A percentile compares a stretch with the other conserved stretches of the same genome.
Evolutionary conservation across 1,140 invertebrate species (phyloP).

Genomic region (Drosophila elegans): DNA sequence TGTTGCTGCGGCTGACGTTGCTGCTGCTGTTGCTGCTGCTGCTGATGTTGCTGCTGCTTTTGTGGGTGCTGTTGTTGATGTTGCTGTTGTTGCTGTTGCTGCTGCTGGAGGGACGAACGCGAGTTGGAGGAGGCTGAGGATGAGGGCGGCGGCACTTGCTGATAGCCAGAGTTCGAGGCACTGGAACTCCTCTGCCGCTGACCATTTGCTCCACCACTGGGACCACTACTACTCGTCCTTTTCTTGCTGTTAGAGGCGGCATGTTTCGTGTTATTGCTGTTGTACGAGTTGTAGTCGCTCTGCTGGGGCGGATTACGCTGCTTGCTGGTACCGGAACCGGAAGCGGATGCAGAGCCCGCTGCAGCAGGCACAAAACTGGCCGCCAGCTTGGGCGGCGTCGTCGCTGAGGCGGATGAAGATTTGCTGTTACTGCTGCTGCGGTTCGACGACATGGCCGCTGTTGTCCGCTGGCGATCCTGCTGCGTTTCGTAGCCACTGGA

Average conservation of each 20-base stretch:
- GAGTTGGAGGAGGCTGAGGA: slow-evolving; percentile 8
- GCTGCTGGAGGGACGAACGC: slow-evolving; percentile 27
- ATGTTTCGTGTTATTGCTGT: slow-evolving; percentile 60
- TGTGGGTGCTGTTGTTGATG: slow-evolving; percentile 26
- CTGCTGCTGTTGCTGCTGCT: slow-evolving; percentile 26
- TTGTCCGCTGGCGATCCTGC: slow-evolving; percentile 56
- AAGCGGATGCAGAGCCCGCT: not conserved
- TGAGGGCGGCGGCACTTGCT: slow-evolving; percentile 42
- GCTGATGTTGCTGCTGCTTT: slow-evolving; percentile 20
- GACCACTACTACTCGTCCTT: slow-evolving; percentile 52
- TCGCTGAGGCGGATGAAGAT: slow-evolving; percentile 39
- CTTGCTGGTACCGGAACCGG: slow-evolving; percentile 14
- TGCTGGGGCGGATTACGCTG: slow-evolving; percentile 39
- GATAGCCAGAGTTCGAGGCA: slow-evolving; percentile 36
- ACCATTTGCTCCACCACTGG: slow-evolving; percentile 6
- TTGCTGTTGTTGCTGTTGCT: slow-evolving; percentile 35
- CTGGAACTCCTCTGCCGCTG: slow-evolving; percentile 35
- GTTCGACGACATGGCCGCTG: slow-evolving; percentile 21
- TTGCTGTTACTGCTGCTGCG: slow-evolving; percentile 48
- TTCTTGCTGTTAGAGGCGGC: slow-evolving; percentile 73
- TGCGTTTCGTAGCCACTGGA: slow-evolving; percentile 70
- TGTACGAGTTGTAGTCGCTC: slow-evolving; percentile 45
- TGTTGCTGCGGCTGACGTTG: slow-evolving; percentile 36
- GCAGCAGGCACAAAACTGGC: slow-evolving; percentile 64
- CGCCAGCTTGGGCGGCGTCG: slow-evolving; percentile 63